Evolutionary conservation across 2,888 invertebrate genomes (phyloP).

Genomic region (Heteromyza rotundicornis): DNA sequence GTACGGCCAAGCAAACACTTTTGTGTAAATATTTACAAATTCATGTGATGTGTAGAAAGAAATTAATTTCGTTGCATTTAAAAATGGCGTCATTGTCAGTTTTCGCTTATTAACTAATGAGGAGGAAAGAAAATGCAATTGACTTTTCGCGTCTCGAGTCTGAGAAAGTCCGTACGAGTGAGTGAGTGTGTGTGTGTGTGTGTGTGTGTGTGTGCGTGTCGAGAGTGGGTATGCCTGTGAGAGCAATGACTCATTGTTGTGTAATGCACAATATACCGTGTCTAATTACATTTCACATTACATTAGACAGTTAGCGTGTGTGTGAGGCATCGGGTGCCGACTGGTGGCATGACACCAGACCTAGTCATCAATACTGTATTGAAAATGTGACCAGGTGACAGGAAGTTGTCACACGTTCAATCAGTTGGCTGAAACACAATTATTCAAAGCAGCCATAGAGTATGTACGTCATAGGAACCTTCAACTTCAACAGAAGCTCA

Average conservation of each 20-base stretch:
- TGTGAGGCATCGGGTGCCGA: constrained; percentile 3
- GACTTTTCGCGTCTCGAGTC: background rate
- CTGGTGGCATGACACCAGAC: background rate
- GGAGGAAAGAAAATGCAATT: background rate
- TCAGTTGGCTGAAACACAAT: too few relatives aligned
- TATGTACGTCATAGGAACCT: too few relatives aligned
- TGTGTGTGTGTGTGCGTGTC: background rate
- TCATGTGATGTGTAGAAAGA: too few relatives aligned
- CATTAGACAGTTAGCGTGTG: constrained; percentile 24
- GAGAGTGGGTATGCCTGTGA: background rate
- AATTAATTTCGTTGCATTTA: too few relatives aligned
- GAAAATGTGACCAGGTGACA: too few relatives aligned
- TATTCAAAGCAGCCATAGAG: too few relatives aligned
- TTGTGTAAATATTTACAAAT: background rate
- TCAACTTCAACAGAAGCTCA: too few relatives aligned
- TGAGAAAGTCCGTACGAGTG: too few relatives aligned
- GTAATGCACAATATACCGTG: constrained; percentile 20
- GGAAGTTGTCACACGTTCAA: too few relatives aligned
- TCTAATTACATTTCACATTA: constrained; percentile 20
- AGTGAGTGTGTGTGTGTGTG: background rate
- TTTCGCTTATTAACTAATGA: too few relatives aligned
- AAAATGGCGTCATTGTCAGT: too few relatives aligned
- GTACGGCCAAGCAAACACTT: too few relatives aligned
- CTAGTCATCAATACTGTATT: background rate
- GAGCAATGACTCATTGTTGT: background rate